Base-by-base conservation (phyloP, 2,797 vertebrate species). In the Eulemur albifrons region DNA sequence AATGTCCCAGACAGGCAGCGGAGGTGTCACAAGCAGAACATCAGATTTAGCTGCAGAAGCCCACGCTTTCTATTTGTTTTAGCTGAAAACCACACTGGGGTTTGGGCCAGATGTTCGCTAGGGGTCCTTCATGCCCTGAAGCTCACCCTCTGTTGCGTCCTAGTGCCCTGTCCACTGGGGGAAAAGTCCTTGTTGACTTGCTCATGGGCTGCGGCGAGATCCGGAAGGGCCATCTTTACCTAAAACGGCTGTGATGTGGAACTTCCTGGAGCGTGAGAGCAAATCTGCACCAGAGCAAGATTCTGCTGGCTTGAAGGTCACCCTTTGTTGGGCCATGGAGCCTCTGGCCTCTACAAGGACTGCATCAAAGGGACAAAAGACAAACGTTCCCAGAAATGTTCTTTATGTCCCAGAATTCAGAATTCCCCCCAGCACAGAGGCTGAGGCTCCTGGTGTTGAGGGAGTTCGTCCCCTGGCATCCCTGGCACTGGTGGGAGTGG, bases 181-280 rank as follows among this genome's bases (percentile, higher is more conserved):
- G 15, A 40, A 27, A 21, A 25, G 7, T 48, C 27, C 40, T 61
- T 35, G 23, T 57, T 17, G 35, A 54, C 32, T 73, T 32, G 30
- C 17, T 48, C 40, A 15, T 0, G 15, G 11, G 81, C 25, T 20
- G 54, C 12, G 6, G 0, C 23, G 1, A 20, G 5, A 7, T 63
- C 17, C 12, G 32, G 54, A n/a, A 32, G 25, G 35, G 20, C 0
- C 0, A 23, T 32, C 35, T 40, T 52, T 52, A 52, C n/a, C 40
- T 52, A 52, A 59, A 14, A 52, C 25, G 77, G 21, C 70, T 27
- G 5, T 0, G 0, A 18, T 23, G 23, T n/a, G 50, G 35, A 73
- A 48, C n/a, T 87, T 88, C 69, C 76, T 75, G 52, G 63, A 23
- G 21, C 30, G 10, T 17, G 23, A 38, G n/a, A 23, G 48, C n/a